Base-by-base conservation (phyloP, 2,888 invertebrate genomes). In the Heliconius erato region DNA sequence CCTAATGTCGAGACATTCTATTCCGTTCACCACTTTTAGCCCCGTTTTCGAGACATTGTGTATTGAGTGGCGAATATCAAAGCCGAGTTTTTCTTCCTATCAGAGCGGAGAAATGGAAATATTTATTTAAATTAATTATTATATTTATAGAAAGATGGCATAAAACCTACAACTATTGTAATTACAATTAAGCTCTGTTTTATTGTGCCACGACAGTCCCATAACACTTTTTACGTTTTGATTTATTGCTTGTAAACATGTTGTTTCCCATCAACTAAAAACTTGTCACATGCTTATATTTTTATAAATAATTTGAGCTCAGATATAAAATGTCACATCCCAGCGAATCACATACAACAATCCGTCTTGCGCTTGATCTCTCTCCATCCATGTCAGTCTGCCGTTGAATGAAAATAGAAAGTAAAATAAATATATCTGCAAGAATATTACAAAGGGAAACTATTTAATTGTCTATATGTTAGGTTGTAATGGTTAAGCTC, bases 281-380 rank as follows among this genome's bases (percentile, higher is more conserved):
- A 44, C 44, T 44, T 72, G 44, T 49, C 26, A 16, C 14, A 40
- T n/a, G 26, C 6, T 71, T 44, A 44, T 71, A 40, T 44, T 40
- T 44, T 72, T 72, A n/a, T 49, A 71, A 71, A 40, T 72, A 19
- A 72, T 72, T 26, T 44, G 44, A 72, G 72, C 44, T 44, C 26
- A 7, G 44, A 72, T 26, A 44, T 72, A 72, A 72, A 72, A 72
- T 71, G 44, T 72, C 44, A 26, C 44, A 72, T 72, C 72, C 44
- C n/a, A 44, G 44, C 44, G 44, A 72, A 16, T 67, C 72, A 40
- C 44, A 72, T 72, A 72, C 44, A 28, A 44, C 44, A n/a, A 72
- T 72, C 26, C 44, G 26, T 72, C 72, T 26, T 49, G 72, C 12
- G 72, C 72, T 72, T 72, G 72, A 72, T 72, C 72, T 72, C 71